Evolutionary conservation across 1,140 invertebrate species (phyloP).

Genomic region (Nebria ingens): DNA sequence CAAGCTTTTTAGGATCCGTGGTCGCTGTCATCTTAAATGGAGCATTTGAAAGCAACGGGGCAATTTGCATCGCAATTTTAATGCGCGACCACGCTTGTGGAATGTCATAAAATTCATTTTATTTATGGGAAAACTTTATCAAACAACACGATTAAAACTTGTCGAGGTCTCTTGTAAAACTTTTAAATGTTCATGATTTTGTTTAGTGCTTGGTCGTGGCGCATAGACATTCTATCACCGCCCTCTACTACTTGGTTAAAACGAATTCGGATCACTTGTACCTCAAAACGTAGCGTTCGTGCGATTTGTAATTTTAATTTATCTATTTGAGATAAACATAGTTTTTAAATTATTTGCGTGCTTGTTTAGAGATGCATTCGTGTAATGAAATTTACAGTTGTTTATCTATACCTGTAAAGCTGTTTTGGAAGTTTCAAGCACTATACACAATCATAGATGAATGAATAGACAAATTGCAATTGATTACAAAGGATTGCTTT

Average conservation of each 20-base stretch:
- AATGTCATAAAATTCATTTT: constrained; percentile 10
- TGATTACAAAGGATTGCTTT: too few species aligned
- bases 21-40: too few species aligned
- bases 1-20: too few species aligned
- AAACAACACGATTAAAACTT: constrained; percentile 7
- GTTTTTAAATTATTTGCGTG: background rate
- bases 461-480: too few species aligned
- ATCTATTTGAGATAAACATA: too few species aligned
- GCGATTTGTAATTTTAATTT: constrained; percentile 1
- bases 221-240: background rate
- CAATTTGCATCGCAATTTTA: constrained; percentile 8
- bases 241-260: too few species aligned
- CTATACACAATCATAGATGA: too few species aligned
- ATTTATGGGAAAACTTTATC: constrained; percentile 6
- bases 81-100: background rate
- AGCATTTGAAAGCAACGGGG: background rate
- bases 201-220: background rate
- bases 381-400: background rate
- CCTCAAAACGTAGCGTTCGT: too few species aligned
- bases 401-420: too few species aligned
- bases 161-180: constrained; percentile 5
- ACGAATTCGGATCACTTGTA: too few species aligned
- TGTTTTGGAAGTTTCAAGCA: too few species aligned
- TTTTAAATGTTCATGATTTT: constrained; percentile 9
- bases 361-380: background rate